Evolutionary conservation across 53 echinoderm and acorn worm genomes (phyloP).

Genomic region (Patiria pectinifera): DNA sequence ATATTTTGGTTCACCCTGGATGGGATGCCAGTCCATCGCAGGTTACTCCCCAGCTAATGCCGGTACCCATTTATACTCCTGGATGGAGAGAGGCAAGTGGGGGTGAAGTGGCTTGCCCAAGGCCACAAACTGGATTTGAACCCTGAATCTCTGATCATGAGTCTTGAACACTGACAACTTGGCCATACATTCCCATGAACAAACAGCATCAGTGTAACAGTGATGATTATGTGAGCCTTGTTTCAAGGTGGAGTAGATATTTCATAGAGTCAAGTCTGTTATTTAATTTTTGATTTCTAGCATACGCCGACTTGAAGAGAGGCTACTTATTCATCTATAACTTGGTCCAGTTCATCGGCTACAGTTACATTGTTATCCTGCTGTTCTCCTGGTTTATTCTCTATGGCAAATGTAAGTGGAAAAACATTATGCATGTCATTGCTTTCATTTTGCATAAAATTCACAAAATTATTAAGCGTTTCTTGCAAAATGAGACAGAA

Average conservation of each 20-base stretch:
- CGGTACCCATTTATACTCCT: no score
- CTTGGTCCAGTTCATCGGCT: slow-evolving; percentile 86
- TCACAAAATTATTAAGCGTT: not conserved
- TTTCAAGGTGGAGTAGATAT: not conserved
- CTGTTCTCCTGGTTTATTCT: slow-evolving; percentile 70
- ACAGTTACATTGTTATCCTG: slow-evolving; percentile 65
- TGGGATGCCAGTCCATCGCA: no score
- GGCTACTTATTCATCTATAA: slow-evolving; percentile 91
- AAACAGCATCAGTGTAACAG: no score
- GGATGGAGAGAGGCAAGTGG: no score
- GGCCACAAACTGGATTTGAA: no score
- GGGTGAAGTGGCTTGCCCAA: no score
- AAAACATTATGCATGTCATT: not conserved
- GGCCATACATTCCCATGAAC: no score
- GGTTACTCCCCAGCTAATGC: no score
- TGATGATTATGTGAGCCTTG: not conserved
- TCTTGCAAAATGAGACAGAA: not conserved
- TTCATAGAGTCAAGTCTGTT: not conserved
- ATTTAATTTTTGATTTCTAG: slow-evolving; percentile 47
- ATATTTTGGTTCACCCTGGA: no score
- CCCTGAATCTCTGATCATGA: no score
- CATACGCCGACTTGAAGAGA: slow-evolving; percentile 83
- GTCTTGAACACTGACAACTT: no score
- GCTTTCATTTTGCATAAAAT: not conserved
- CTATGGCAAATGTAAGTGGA: slow-evolving; percentile 82